Conservation (phyloP, 1,140 invertebrate species). For the Cataglyphis hispanica region DNA sequence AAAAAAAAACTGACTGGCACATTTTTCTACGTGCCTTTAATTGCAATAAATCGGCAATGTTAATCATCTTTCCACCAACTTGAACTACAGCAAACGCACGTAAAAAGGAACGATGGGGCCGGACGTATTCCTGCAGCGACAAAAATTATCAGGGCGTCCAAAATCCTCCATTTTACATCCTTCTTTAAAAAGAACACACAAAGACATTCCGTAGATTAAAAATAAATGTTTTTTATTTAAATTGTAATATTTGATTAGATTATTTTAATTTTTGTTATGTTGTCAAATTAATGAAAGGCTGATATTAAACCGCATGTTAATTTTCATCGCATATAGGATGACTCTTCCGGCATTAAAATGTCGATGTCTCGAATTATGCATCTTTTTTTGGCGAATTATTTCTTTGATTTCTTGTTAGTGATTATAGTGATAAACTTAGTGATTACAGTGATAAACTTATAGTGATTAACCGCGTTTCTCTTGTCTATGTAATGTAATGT, state of each 20-base stretch:
- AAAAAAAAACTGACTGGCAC: neutral
- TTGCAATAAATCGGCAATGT: slow-evolving; percentile 40
- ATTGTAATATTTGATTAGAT: slow-evolving; percentile 4
- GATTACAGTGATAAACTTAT: slow-evolving; percentile 8
- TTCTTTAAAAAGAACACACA: slow-evolving; percentile 8
- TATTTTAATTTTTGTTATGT: slow-evolving; percentile 19
- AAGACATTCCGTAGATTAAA: neutral
- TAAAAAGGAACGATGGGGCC: slow-evolving; percentile 49
- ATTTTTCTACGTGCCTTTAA: neutral
- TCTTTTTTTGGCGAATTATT: slow-evolving; percentile 33
- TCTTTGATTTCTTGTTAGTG: slow-evolving; percentile 44
- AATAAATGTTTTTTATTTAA: neutral
- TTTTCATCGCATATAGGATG: slow-evolving; percentile 30
- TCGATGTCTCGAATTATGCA: slow-evolving; percentile 53
- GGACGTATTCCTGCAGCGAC: slow-evolving; percentile 43
- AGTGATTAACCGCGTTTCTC: slow-evolving; percentile 49
- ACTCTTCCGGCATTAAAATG: slow-evolving; percentile 34
- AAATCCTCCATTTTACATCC: slow-evolving; percentile 5
- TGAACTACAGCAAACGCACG: slow-evolving; percentile 74
- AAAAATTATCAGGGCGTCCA: slow-evolving; percentile 26
- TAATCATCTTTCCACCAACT: slow-evolving; percentile 73
- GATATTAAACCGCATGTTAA: slow-evolving; percentile 16
- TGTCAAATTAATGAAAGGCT: slow-evolving; percentile 20
- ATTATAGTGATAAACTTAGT: no score
- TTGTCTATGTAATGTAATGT: slow-evolving; percentile 20